phyloP scores from a whole-genome alignment of 2,113 vertebrate genomes.

The Tetrao urogallus region DNA sequence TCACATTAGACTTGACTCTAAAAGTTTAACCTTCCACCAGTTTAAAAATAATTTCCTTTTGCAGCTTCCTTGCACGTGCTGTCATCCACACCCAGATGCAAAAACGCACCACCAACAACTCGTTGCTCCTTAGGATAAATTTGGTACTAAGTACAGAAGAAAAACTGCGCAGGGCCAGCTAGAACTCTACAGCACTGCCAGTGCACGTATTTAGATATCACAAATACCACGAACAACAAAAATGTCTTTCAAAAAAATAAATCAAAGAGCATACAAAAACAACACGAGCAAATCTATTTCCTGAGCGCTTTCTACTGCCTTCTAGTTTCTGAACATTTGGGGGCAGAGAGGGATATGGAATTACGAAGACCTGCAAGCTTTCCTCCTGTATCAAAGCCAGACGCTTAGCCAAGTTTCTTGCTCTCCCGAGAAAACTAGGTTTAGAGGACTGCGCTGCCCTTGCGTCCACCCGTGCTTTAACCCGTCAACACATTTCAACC shows the following conservation, averaged over 20 bases:
- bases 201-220: background rate
- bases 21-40: constrained; percentile 4
- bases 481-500: background rate
- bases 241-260: background rate
- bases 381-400: background rate
- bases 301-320: background rate
- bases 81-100: background rate
- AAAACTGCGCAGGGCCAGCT: background rate
- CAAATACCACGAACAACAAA: background rate
- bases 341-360: background rate
- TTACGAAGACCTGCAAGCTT: background rate
- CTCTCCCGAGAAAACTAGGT: background rate
- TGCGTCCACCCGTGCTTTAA: background rate
- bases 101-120: constrained; percentile 23
- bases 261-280: background rate
- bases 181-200: background rate
- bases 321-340: background rate
- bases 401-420: background rate
- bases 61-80: background rate
- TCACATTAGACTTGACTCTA: background rate
- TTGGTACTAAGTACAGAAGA: fast-evolving
- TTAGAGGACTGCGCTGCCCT: background rate
- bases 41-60: constrained; percentile 36
- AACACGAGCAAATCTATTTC: background rate
- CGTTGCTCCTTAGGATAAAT: background rate